phyloP scores from a whole-genome alignment of 2,113 vertebrate genomes.

The Petrocephalus zakoni region DNA sequence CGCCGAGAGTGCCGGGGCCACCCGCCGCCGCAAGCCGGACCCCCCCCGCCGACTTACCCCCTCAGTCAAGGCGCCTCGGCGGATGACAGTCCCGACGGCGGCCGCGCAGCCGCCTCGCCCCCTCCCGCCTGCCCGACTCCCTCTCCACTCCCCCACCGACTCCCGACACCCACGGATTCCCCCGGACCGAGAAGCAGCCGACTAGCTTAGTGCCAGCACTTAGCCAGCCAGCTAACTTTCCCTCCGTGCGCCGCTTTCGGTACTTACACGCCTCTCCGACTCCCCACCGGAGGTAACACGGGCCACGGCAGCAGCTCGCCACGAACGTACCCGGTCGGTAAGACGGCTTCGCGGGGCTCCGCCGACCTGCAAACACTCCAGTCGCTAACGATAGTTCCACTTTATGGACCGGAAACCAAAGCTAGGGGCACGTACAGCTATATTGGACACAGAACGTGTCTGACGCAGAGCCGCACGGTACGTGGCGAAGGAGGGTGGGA shows the following conservation, averaged over 20 bases:
- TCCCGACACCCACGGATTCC: not conserved
- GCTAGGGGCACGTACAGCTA: slow-evolving; percentile 14
- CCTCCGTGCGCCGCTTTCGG: not conserved
- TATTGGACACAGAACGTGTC: not conserved
- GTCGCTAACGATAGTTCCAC: slow-evolving; percentile 11
- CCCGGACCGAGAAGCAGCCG: not conserved
- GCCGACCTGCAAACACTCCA: not conserved
- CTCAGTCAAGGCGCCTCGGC: not conserved
- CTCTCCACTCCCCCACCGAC: not conserved
- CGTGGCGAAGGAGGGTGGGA: not conserved
- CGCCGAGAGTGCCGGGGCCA: not conserved
- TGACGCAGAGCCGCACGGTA: not conserved
- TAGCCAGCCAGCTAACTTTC: slow-evolving; percentile 15
- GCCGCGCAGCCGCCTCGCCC: not conserved
- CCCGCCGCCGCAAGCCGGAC: not conserved
- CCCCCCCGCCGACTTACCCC: not conserved
- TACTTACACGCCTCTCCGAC: not conserved
- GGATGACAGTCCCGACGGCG: not conserved
- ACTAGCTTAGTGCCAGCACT: slow-evolving; percentile 2
- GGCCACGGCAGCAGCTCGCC: not conserved
- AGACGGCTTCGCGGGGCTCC: not conserved
- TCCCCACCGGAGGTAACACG: not conserved
- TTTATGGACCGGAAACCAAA: slow-evolving; percentile 23
- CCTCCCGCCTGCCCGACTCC: not conserved
- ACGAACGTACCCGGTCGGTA: slow-evolving; percentile 2